phyloP scores from a whole-genome alignment of 1,140 invertebrate species.

The Hycleus cichorii region DNA sequence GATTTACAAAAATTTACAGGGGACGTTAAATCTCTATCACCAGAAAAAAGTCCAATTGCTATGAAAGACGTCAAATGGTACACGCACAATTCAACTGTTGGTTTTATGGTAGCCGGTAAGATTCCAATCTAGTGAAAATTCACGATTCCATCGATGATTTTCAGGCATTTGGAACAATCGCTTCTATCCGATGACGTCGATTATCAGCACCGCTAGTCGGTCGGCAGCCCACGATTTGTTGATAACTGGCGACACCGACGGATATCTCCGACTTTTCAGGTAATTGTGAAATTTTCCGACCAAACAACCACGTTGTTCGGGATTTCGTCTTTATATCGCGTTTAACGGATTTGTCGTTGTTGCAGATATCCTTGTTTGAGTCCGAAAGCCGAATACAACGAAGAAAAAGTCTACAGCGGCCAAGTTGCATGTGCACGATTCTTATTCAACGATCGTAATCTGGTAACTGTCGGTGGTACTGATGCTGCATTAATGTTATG shows the following conservation, averaged over 20 bases:
- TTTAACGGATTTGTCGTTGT: constrained; percentile 17
- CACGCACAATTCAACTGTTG: constrained; percentile 75
- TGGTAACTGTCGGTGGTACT: constrained; percentile 84
- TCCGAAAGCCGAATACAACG: constrained; percentile 77
- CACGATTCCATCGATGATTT: not conserved
- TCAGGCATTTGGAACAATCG: constrained; percentile 83
- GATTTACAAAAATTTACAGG: constrained; percentile 49
- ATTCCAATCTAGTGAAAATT: not conserved
- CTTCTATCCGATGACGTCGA: constrained; percentile 72
- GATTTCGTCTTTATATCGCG: not conserved
- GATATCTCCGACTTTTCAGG: constrained; percentile 82
- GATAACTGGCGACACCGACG: constrained; percentile 83
- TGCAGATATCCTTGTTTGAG: constrained; percentile 72
- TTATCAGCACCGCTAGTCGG: constrained; percentile 71
- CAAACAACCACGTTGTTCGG: too few species aligned
- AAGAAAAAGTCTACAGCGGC: constrained; percentile 83
- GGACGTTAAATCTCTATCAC: constrained; percentile 75
- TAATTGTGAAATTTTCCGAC: constrained; percentile 26
- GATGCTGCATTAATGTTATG: constrained; percentile 90
- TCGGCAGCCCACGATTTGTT: constrained; percentile 76
- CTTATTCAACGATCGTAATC: constrained; percentile 75
- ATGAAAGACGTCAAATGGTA: constrained; percentile 89
- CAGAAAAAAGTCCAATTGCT: constrained; percentile 74
- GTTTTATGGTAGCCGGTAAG: constrained; percentile 74
- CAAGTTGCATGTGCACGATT: constrained; percentile 75